Evolutionary conservation across 2,888 invertebrate species (phyloP).

Genomic region (Aromia moschata): DNA sequence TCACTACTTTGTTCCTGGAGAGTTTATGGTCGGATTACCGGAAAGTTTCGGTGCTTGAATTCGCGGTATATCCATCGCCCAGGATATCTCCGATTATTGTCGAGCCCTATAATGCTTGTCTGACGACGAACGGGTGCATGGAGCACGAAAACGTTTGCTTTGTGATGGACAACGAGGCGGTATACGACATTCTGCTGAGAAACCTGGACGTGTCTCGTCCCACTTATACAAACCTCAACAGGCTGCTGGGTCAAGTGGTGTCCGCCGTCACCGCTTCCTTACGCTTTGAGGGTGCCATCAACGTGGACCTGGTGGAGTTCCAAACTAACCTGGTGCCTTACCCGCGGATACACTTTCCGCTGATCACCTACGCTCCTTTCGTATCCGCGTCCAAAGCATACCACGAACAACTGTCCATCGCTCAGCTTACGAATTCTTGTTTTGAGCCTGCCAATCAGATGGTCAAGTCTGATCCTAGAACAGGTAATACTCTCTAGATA

Average conservation of each 20-base stretch:
- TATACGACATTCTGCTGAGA: conserved; percentile 79
- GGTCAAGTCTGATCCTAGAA: conserved; percentile 79
- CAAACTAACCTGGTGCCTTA: conserved; percentile 86
- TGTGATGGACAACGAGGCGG: conserved; percentile 79
- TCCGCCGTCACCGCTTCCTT: conserved; percentile 77
- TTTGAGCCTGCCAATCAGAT: conserved; percentile 84
- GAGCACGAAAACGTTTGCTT: conserved; percentile 77
- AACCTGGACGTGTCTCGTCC: conserved; percentile 80
- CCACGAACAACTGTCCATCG: conserved; percentile 71
- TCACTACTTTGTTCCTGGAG: conserved; percentile 75
- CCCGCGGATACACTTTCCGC: conserved; percentile 87
- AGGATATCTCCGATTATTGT: conserved; percentile 79
- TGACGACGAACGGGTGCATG: conserved; percentile 75
- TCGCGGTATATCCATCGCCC: conserved; percentile 86
- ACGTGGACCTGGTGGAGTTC: conserved; percentile 77
- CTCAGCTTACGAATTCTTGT: conserved; percentile 80
- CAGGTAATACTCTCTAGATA: conserved; percentile 59
- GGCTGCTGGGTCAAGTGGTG: conserved; percentile 76
- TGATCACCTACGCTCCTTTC: conserved; percentile 79
- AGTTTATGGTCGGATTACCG: conserved; percentile 70
- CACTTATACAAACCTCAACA: conserved; percentile 87
- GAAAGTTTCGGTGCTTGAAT: conserved; percentile 73
- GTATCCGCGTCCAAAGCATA: conserved; percentile 70
- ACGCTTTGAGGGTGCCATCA: conserved; percentile 73
- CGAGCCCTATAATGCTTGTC: conserved; percentile 79